Evolutionary conservation across 92 coral and sea anemone species (phyloP).

Genomic region (Blastomussa wellsi): DNA sequence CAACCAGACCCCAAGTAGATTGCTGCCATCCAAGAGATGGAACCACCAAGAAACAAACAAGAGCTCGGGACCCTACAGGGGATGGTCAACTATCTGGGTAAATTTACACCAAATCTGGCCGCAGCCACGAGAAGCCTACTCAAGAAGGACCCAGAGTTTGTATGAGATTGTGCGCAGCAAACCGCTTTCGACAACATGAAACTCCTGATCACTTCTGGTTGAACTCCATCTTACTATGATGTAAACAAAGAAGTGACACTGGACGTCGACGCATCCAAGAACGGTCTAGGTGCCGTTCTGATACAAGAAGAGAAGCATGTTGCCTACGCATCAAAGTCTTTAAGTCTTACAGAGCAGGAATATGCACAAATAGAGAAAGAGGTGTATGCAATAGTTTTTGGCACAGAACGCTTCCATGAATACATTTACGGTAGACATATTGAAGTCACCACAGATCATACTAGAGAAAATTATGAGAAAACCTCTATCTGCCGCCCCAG

Average conservation of each 20-base stretch:
- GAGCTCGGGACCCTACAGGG: constrained; percentile 16
- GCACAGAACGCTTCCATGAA: constrained; percentile 18
- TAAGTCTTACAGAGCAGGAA: constrained; percentile 17
- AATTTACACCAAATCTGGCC: constrained; percentile 8
- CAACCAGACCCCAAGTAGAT: constrained; percentile 37
- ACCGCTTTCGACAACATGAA: background rate
- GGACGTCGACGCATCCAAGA: constrained; percentile 27
- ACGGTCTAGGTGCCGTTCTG: constrained; percentile 7
- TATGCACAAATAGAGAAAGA: constrained; percentile 17
- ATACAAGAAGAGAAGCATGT: constrained; percentile 30
- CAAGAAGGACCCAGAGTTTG: constrained; percentile 5
- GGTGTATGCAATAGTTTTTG: constrained; percentile 22
- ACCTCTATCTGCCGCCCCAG: constrained; percentile 28
- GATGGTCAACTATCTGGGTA: constrained; percentile 35
- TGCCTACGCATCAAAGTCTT: constrained; percentile 31
- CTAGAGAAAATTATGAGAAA: constrained; percentile 16
- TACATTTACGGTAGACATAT: constrained; percentile 10
- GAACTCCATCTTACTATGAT: background rate
- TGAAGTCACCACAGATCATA: constrained; percentile 9
- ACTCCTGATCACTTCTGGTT: background rate
- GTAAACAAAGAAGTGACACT: background rate
- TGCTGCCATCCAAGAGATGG: background rate
- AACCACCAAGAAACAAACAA: background rate
- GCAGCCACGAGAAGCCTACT: background rate
- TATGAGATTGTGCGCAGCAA: constrained; percentile 5